Conservation (phyloP, 92 coral and sea anemone species). For the Bergia puertoricense region DNA sequence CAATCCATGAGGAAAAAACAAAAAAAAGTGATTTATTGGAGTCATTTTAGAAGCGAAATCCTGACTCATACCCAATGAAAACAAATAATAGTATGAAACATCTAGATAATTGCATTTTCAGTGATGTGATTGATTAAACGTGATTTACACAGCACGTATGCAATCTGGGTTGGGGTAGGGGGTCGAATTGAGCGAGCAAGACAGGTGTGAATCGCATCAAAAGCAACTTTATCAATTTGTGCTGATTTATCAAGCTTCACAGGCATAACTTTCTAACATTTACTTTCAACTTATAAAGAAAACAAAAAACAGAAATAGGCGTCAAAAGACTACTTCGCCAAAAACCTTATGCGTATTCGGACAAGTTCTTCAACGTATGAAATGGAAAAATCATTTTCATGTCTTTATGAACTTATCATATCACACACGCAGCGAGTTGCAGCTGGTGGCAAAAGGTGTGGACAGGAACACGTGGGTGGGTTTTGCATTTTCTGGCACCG, state of each 20-base stretch:
- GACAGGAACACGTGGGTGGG: slow-evolving; percentile 1
- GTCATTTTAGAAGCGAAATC: background rate
- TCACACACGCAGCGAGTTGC: background rate
- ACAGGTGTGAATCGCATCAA: slow-evolving; percentile 40
- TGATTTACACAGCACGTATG: slow-evolving; percentile 42
- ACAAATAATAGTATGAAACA: background rate
- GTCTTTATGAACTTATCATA: background rate
- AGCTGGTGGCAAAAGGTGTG: background rate
- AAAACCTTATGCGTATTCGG: background rate
- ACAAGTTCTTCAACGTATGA: too few relatives aligned
- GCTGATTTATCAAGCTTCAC: background rate
- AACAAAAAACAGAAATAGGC: background rate
- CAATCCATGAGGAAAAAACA: background rate
- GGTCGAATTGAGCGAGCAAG: background rate
- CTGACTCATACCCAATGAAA: slow-evolving; percentile 21
- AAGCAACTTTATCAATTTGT: slow-evolving; percentile 16
- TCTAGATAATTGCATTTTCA: slow-evolving; percentile 7
- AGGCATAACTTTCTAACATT: slow-evolving; percentile 2
- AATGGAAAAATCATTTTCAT: too few relatives aligned
- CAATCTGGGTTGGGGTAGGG: slow-evolving; percentile 32
- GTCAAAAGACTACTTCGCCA: background rate
- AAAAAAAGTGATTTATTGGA: background rate
- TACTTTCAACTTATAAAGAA: background rate
- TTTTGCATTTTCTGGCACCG: background rate
- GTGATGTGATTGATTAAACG: slow-evolving; percentile 7